phyloP scores from a whole-genome alignment of 37 sponge, comb jelly and placozoan genomes.

The Beroe ovata region DNA sequence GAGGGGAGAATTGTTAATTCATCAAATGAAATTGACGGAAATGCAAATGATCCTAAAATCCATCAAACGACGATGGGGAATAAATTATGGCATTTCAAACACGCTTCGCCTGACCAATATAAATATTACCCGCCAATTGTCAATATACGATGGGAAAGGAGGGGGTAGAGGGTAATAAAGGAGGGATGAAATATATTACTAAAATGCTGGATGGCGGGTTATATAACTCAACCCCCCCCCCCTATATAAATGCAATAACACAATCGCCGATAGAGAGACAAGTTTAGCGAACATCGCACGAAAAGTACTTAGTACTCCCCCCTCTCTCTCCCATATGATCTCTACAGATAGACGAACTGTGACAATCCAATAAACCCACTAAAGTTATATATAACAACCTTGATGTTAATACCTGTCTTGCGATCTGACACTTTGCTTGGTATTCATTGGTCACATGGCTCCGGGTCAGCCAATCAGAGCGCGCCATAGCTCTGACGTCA shows the following conservation, averaged over 20 bases:
- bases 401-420: slow-evolving; percentile 38
- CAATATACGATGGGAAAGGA: too few relatives aligned
- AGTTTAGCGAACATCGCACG: background rate
- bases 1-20: too few relatives aligned
- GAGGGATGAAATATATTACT: background rate
- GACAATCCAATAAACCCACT: background rate
- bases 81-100: too few relatives aligned
- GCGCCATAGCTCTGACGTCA: background rate
- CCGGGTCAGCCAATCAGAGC: background rate
- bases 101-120: too few relatives aligned
- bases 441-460: background rate
- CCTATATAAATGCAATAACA: background rate
- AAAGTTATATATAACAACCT: slow-evolving; percentile 38
- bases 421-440: background rate
- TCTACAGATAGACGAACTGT: background rate
- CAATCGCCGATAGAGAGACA: background rate
- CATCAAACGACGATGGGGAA: too few relatives aligned
- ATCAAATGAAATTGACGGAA: too few relatives aligned
- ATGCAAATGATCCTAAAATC: too few relatives aligned
- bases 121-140: too few relatives aligned
- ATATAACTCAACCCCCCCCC: background rate
- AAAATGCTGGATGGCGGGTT: background rate
- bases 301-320: background rate
- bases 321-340: background rate
- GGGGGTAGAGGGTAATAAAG: too few relatives aligned